phyloP scores from a whole-genome alignment of 2,113 vertebrate species.

The Oryzias curvinotus region DNA sequence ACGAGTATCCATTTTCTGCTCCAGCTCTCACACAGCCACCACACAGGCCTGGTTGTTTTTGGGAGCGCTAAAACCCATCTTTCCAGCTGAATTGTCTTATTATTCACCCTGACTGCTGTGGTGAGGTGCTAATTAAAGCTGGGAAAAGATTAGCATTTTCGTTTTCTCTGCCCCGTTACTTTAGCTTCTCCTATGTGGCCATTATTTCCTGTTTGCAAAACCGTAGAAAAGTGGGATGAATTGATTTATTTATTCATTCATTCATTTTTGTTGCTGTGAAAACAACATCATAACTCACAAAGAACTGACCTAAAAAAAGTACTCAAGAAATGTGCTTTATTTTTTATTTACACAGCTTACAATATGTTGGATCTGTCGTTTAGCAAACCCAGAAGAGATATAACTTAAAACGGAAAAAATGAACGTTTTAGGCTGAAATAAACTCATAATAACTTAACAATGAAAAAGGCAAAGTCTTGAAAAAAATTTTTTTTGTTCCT shows the following conservation, averaged over 20 bases:
- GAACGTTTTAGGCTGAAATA: slow-evolving; percentile 18
- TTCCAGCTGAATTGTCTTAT: slow-evolving; percentile 52
- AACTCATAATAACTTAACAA: neutral
- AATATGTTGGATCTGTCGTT: slow-evolving; percentile 38
- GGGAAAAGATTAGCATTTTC: slow-evolving; percentile 50
- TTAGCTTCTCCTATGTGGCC: slow-evolving; percentile 10
- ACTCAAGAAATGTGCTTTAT: slow-evolving; percentile 45
- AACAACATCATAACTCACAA: slow-evolving; percentile 40
- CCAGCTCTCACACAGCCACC: slow-evolving; percentile 52
- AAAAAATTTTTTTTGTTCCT: slow-evolving; percentile 45
- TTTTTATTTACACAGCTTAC: slow-evolving; percentile 21
- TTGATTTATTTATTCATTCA: no score
- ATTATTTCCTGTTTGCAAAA: slow-evolving; percentile 30
- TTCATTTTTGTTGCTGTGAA: slow-evolving; percentile 28
- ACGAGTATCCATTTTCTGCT: slow-evolving; percentile 72
- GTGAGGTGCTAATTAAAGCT: slow-evolving; percentile 61
- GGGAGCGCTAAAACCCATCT: slow-evolving; percentile 54
- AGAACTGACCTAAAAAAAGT: slow-evolving; percentile 30
- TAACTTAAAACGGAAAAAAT: slow-evolving; percentile 45
- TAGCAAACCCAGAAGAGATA: neutral
- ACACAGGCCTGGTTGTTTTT: slow-evolving; percentile 45
- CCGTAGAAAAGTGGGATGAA: neutral
- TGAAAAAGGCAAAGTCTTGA: slow-evolving; percentile 13
- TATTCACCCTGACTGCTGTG: slow-evolving; percentile 48
- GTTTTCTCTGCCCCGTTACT: slow-evolving; percentile 1